Evolutionary conservation across 2,113 vertebrate species (phyloP).

Genomic region (Microcebus ravelobensis): DNA sequence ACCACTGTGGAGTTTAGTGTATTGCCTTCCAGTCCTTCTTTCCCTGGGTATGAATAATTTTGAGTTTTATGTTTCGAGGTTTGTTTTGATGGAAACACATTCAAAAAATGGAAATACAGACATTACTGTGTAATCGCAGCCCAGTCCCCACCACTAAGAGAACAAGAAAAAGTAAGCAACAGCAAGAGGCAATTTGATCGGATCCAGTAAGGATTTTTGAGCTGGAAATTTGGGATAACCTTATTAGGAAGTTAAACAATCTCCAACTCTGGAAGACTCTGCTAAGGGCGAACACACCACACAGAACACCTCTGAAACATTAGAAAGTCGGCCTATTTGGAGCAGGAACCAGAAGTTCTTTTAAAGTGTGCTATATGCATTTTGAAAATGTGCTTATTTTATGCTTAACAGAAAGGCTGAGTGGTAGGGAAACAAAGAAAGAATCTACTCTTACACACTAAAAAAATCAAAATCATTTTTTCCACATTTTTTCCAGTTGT

Average conservation of each 20-base stretch:
- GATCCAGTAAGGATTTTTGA: background rate
- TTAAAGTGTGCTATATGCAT: background rate
- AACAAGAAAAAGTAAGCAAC: background rate
- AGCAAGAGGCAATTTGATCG: background rate
- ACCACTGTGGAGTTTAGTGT: accelerated
- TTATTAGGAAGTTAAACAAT: background rate
- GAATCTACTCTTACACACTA: background rate
- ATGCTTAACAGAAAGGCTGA: background rate
- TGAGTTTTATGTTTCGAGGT: background rate
- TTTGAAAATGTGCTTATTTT: background rate
- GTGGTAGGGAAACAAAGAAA: background rate
- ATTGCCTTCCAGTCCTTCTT: background rate
- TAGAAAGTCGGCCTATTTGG: background rate
- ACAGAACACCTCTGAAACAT: background rate
- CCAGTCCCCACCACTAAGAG: background rate
- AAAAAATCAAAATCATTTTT: background rate
- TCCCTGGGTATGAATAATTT: background rate
- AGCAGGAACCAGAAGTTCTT: background rate
- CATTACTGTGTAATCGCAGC: accelerated
- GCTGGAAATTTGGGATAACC: background rate
- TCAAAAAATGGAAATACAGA: background rate
- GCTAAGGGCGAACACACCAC: background rate
- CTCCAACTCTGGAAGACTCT: background rate
- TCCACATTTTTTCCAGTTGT: background rate
- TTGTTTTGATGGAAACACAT: background rate